These are phyloP conservation scores for Colostygia pectinataria DNA, from an alignment of 2,888 invertebrate genomes.

Conservation along the genomic window DNA sequence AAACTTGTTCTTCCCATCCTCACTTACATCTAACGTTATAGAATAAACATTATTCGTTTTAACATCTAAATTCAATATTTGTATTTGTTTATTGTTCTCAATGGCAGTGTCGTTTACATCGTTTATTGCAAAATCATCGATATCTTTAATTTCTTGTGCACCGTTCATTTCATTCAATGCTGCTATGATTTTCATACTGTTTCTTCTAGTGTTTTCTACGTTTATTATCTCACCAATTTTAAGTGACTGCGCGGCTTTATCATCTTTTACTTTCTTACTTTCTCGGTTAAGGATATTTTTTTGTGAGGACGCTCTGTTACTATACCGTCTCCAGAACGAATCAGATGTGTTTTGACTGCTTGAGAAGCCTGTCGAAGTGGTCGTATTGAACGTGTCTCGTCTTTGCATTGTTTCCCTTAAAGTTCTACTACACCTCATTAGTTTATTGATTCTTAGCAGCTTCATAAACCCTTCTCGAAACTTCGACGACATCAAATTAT, in stretches of 20 bases:
- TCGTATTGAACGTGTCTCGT: slow-evolving; percentile 86
- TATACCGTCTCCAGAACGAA: slow-evolving; percentile 85
- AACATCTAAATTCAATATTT: slow-evolving; percentile 78
- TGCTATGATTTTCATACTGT: slow-evolving; percentile 76
- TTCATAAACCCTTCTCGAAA: slow-evolving; percentile 92
- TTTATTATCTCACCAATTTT: slow-evolving; percentile 74
- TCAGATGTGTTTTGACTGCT: slow-evolving; percentile 84
- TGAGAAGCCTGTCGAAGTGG: slow-evolving; percentile 84
- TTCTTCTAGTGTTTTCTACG: slow-evolving; percentile 73
- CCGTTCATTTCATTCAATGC: slow-evolving; percentile 64
- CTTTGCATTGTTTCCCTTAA: slow-evolving; percentile 82
- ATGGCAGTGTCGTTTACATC: slow-evolving; percentile 43
- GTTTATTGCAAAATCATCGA: slow-evolving; percentile 42
- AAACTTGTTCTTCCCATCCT: slow-evolving; percentile 69
- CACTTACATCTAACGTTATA: slow-evolving; percentile 75
- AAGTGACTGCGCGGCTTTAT: slow-evolving; percentile 55
- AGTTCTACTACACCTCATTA: slow-evolving; percentile 70
- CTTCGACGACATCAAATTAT: slow-evolving; percentile 96
- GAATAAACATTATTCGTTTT: slow-evolving; percentile 79
- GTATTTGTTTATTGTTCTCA: slow-evolving; percentile 79
- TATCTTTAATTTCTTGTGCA: slow-evolving; percentile 36
- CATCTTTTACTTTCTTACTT: slow-evolving; percentile 64
- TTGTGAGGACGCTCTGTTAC: slow-evolving; percentile 75
- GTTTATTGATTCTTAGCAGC: slow-evolving; percentile 79
- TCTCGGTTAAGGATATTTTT: slow-evolving; percentile 64